A percentile compares a stretch with the other conserved stretches of the same genome.
phyloP scores from a whole-genome alignment of 2,113 vertebrate species.

The Pygoscelis adeliae region DNA sequence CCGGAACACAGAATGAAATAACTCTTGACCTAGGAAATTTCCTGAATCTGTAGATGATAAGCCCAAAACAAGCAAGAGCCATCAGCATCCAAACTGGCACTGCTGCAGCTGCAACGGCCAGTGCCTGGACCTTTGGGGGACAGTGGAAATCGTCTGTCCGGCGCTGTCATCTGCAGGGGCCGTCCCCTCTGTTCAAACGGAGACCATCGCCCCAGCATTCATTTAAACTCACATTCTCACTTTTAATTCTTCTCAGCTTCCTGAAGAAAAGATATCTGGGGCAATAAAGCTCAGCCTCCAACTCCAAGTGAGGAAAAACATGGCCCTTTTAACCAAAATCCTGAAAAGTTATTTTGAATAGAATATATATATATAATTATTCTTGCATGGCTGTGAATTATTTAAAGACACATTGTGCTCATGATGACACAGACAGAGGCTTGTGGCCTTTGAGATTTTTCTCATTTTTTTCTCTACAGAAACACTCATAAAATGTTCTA shows the following conservation, averaged over 20 bases:
- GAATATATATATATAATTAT: background rate
- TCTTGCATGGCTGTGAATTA: too few relatives aligned
- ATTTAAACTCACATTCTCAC: accelerated
- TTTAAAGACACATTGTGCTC: background rate
- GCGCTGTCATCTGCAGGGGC: accelerated
- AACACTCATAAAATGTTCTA: background rate
- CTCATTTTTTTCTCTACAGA: background rate
- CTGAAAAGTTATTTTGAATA: background rate
- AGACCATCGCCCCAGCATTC: accelerated
- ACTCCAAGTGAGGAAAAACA: background rate
- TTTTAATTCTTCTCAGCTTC: background rate
- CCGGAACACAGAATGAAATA: too few relatives aligned
- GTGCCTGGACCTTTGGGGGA: background rate
- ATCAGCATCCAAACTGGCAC: background rate
- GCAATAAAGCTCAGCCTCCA: background rate
- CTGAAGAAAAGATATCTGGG: background rate
- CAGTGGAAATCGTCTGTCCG: accelerated
- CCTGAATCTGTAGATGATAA: background rate
- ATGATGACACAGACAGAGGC: background rate
- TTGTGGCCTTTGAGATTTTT: background rate
- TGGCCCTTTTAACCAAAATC: background rate
- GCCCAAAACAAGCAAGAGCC: background rate
- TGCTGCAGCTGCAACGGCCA: accelerated
- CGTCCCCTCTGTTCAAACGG: background rate
- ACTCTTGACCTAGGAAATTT: background rate